Base-by-base conservation (phyloP, 2,888 invertebrate species). In the Polymixis lichenea region DNA sequence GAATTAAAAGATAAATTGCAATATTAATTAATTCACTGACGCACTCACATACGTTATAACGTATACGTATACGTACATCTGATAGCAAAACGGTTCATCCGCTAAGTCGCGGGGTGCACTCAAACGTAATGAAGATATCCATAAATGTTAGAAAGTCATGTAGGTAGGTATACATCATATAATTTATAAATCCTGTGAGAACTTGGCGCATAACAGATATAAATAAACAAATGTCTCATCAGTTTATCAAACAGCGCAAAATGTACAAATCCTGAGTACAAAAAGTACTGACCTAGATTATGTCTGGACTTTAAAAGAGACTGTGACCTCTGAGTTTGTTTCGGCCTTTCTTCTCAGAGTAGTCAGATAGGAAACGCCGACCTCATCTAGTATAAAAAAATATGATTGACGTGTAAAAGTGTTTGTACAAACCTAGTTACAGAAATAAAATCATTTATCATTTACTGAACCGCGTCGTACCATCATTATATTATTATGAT, bases 71-170 rank as follows among this genome's bases (percentile, higher is more conserved):
- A n/a, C 55, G 56, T 51, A 56, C 13, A 62, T 51, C 56, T 17
- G 49, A 72, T 56, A 72, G 43, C 55, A 80, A 61, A 62, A 62
- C 55, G 28, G 19, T 51, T 70, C 43, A 53, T 53, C 58, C n/a
- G 61, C n/a, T 55, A n/a, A 28, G 19, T 46, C 60, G 32, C 60
- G 25, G 32, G 22, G 60, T 55, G 55, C 49, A 61, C 25, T 55
- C 49, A 8, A 71, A 49, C n/a, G n/a, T 55, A 49, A 79, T 15
- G 19, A 28, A 49, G 17, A 25, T 19, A 49, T 56, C 17, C 25
- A 68, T 43, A 1, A 15, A 53, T 38, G 25, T 78, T 32, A 38
- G 13, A n/a, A 64, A 38, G 32, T 28, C 46, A 19, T 28, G 61
- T 71, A 64, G 25, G 19, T 19, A 9, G 19, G 19, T 19, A 60